phyloP scores from a whole-genome alignment of 23 tunicate genomes.

The Trididemnum nubilum region DNA sequence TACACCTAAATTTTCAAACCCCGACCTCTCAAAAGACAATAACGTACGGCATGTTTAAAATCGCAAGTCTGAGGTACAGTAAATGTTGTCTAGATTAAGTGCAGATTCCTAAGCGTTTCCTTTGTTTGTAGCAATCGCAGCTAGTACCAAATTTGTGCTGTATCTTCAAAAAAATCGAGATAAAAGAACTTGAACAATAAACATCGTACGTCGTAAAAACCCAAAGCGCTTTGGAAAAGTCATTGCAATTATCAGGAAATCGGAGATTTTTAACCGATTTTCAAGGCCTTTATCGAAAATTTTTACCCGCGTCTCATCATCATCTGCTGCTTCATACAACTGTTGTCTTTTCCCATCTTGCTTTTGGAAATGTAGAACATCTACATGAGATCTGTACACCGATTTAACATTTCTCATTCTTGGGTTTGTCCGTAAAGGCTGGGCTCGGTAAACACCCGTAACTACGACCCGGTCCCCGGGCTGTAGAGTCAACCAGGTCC shows the following conservation, averaged over 20 bases:
- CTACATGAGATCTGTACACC: conserved; percentile 90
- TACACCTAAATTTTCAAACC: neutral
- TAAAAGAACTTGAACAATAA: no score
- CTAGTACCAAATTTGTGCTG: no score
- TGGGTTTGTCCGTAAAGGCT: conserved; percentile 83
- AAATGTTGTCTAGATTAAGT: no score
- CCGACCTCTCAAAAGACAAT: neutral
- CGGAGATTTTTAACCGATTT: no score
- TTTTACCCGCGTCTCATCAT: conserved; percentile 55
- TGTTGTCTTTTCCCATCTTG: conserved; percentile 61
- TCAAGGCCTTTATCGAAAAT: no score
- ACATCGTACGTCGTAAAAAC: no score
- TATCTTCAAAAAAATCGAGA: no score
- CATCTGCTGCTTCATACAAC: conserved; percentile 56
- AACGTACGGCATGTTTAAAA: neutral
- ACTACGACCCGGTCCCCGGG: conserved; percentile 94
- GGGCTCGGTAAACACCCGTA: conserved; percentile 92
- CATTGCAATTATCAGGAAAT: no score
- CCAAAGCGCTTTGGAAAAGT: no score
- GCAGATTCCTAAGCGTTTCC: no score
- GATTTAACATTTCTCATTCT: conserved; percentile 87
- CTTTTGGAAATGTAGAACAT: conserved; percentile 83
- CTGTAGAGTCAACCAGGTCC: conserved; percentile 77
- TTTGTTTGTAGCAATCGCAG: no score
- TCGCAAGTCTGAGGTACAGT: no score